These are phyloP conservation scores for Isoperla grammatica DNA, from an alignment of 2,888 invertebrate genomes.

Conservation along the genomic window DNA sequence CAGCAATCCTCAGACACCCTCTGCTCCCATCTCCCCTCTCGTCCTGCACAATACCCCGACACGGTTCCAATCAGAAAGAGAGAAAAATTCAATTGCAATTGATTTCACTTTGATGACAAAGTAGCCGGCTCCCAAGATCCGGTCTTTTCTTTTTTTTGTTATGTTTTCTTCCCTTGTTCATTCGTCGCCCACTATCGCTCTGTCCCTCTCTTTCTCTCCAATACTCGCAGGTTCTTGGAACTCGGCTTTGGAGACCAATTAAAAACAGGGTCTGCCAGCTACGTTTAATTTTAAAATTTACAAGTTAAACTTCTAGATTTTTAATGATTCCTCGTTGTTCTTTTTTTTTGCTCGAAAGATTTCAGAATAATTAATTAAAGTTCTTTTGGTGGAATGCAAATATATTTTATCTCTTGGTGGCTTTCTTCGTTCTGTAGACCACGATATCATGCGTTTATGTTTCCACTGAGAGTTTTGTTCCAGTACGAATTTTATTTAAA, in stretches of 20 bases:
- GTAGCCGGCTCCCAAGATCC: background rate
- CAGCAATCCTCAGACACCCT: background rate
- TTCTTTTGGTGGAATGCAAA: conserved; percentile 37
- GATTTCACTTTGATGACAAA: conserved; percentile 25
- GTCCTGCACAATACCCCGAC: background rate
- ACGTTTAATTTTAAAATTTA: conserved; percentile 44
- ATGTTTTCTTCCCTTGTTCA: conserved; percentile 14
- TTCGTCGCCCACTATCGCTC: background rate
- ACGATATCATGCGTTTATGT: too few species aligned
- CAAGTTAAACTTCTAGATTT: conserved; percentile 41
- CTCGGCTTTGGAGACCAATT: conserved; percentile 41
- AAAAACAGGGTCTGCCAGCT: conserved; percentile 34
- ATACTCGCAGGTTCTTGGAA: background rate
- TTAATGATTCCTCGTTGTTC: conserved; percentile 43
- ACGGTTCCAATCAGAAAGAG: conserved; percentile 17
- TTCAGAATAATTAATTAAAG: conserved; percentile 49
- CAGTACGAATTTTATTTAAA: too few species aligned
- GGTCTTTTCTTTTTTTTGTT: conserved; percentile 6
- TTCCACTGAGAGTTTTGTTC: too few species aligned
- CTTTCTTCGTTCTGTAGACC: too few species aligned
- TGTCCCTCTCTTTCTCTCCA: background rate
- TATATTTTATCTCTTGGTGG: background rate
- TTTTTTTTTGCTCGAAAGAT: conserved; percentile 35
- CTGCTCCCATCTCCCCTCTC: conserved; percentile 3
- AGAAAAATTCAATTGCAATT: conserved; percentile 23